A percentile compares a stretch with the other conserved stretches of the same genome.
These are phyloP conservation scores for Anguilla japonica DNA, from an alignment of 2,113 vertebrate species.

Conservation along the genomic window DNA sequence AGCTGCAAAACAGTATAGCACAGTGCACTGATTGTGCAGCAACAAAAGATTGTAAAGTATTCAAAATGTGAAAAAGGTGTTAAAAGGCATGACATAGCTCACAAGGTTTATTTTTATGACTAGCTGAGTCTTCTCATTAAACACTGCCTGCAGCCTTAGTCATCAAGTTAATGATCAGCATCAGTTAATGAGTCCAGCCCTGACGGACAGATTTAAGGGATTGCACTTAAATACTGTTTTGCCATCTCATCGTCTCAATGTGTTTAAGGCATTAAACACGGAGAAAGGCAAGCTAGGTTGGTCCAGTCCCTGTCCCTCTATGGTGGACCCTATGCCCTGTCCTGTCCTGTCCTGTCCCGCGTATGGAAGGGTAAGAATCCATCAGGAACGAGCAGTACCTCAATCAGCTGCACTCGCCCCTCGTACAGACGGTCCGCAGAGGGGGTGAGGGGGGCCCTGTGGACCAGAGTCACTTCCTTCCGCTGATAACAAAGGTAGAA, in stretches of 20 bases:
- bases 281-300: neutral
- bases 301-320: neutral
- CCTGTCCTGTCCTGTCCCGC: neutral
- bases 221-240: no score
- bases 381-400: conserved; percentile 69
- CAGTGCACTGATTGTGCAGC: no score
- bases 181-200: no score
- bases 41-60: neutral
- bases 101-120: neutral
- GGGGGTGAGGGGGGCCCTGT: conserved; percentile 71
- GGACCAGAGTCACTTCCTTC: conserved; percentile 72
- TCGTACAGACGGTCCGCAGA: conserved; percentile 80
- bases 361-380: neutral
- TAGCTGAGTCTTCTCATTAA: neutral
- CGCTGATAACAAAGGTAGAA: conserved; percentile 65
- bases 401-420: conserved; percentile 79
- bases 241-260: no score
- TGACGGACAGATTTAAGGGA: no score
- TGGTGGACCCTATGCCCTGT: neutral
- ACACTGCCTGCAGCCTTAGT: neutral
- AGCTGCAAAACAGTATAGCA: neutral
- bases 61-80: neutral
- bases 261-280: neutral
- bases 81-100: neutral
- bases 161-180: neutral